Conservation (phyloP, 1,140 invertebrate genomes). For the Gonatopus flavifemur region DNA sequence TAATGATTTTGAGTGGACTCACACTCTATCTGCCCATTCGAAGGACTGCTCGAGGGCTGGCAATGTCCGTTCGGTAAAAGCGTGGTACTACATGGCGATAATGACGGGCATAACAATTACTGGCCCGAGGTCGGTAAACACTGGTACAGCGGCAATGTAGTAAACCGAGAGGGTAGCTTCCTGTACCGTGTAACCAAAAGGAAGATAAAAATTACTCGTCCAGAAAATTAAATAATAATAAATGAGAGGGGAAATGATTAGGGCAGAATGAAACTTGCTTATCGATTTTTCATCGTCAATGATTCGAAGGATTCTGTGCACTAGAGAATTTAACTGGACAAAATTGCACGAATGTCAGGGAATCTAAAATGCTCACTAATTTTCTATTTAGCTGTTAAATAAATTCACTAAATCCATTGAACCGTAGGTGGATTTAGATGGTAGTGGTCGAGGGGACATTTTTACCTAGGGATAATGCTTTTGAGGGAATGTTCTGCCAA, state of each 20-base stretch:
- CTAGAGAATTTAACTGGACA: no score
- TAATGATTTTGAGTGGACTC: constrained; percentile 33
- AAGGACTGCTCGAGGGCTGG: no score
- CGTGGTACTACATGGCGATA: constrained; percentile 49
- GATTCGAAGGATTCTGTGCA: no score
- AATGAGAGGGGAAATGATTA: no score
- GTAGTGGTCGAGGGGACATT: constrained; percentile 8
- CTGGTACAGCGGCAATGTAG: constrained; percentile 25
- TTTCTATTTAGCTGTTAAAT: constrained; percentile 58
- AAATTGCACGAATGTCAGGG: no score
- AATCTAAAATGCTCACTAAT: constrained; percentile 55
- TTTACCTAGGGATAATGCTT: constrained; percentile 49
- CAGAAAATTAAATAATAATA: constrained; percentile 48
- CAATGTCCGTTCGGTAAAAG: no score
- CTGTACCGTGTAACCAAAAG: constrained; percentile 10
- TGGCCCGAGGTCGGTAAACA: constrained; percentile 42
- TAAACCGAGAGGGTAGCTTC: constrained; percentile 31
- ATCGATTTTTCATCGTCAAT: no score
- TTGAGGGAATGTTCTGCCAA: constrained; percentile 40
- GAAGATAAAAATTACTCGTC: constrained; percentile 43
- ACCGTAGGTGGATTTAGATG: no score
- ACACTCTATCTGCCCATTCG: no score
- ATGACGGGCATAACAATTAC: constrained; percentile 49
- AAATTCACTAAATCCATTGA: constrained; percentile 48
- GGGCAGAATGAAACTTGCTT: no score